Conservation (phyloP, 2,888 invertebrate genomes). For the Sarcophaga subvicina region DNA sequence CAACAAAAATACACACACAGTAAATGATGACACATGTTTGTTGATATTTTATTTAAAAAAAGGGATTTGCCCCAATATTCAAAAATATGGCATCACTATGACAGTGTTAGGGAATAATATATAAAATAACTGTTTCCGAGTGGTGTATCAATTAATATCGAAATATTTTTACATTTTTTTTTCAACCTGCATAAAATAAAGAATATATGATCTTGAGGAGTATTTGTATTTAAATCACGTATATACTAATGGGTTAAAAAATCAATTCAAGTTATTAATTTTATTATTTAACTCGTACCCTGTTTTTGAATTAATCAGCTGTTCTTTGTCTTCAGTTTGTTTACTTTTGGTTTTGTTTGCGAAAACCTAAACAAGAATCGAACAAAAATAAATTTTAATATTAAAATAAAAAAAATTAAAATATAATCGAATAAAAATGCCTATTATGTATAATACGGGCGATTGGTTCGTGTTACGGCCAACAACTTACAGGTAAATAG, state of each 20-base stretch:
- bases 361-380: background rate
- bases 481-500: constrained; percentile 80
- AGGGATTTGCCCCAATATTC: background rate
- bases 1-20: background rate
- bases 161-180: background rate
- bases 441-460: constrained; percentile 81
- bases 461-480: constrained; percentile 81
- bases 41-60: background rate
- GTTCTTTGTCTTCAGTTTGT: no score
- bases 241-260: no score
- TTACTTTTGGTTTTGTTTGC: background rate
- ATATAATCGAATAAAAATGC: constrained; percentile 73
- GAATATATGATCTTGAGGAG: no score
- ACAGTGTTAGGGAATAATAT: background rate
- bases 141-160: background rate
- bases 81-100: background rate
- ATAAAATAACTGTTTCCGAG: background rate
- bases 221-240: no score
- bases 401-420: background rate
- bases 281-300: no score
- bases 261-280: no score
- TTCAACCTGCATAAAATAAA: no score
- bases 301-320: no score
- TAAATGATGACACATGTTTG: constrained; percentile 8
- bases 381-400: background rate